Base-by-base conservation (phyloP, 1,140 invertebrate genomes). In the Platyura marginata region DNA sequence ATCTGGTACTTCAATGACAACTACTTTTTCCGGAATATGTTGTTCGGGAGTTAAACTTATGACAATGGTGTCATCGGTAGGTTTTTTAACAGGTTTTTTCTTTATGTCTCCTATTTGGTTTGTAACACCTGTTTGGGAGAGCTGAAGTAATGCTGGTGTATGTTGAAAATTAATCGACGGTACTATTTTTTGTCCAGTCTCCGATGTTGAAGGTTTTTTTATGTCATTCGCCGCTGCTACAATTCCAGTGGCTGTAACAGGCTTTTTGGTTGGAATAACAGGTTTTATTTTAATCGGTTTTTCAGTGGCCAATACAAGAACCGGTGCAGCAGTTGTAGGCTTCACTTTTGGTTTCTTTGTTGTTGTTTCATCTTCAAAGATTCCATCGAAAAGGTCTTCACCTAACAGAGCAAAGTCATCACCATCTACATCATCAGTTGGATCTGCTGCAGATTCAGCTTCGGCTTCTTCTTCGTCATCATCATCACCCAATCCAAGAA, bases 381-480 rank as follows among this genome's bases (percentile, higher is more conserved):
- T 6, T 29, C 6, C 25, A 8, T 29, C 25, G 13, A 29, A 29
- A 13, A 29, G 13, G 25, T 29, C 25, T 8, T 13, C 25, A 8
- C 25, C 25, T 6, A 29, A 29, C 6, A 29, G 6, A 13, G 6
- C 25, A 29, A 29, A 29, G 6, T 6, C 25, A 8, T 13, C 25
- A 8, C 13, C 25, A 29, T 29, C 25, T 13, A 13, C 13, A 29
- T 29, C 25, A 13, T 6, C 25, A 29, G 6, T 13, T 8, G 25
- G 6, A 8, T 29, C 25, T 29, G 6, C 25, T 8, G 13, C 25
- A 13, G 25, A 6, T 29, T 29, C 25, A 29, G 25, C 25, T 29
- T 29, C 25, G 25, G 25, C 6, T 13, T 42, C 41, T 10, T 42
- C 22, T 8, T 42, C 41, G 33, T 13, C 41, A 21, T 37, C 16